Conservation (phyloP, 2,113 vertebrate species). For the Acinonyx jubatus region DNA sequence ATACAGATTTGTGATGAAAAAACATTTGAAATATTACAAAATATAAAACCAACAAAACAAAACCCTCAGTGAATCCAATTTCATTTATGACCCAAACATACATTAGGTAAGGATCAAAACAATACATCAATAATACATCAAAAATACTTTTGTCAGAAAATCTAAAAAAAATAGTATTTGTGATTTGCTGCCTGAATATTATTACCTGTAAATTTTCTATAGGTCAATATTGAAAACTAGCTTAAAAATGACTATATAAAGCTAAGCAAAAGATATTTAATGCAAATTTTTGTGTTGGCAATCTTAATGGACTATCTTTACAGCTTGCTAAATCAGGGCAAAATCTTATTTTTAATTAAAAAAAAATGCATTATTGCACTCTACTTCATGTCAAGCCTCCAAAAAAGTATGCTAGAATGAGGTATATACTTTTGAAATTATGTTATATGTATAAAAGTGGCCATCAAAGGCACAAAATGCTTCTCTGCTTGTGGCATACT, state of each 20-base stretch:
- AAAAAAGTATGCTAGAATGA: background rate
- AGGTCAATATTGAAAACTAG: background rate
- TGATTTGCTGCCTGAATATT: background rate
- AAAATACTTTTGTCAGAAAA: background rate
- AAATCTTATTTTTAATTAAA: background rate
- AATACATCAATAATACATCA: background rate
- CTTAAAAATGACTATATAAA: background rate
- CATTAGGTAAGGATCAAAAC: background rate
- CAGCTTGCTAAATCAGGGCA: background rate
- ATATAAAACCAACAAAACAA: background rate
- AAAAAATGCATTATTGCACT: background rate
- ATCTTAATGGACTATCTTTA: background rate
- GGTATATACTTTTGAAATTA: background rate
- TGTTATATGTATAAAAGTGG: background rate
- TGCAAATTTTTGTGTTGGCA: rapidly evolving
- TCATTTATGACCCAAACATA: background rate
- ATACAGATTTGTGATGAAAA: background rate
- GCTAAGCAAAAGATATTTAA: background rate
- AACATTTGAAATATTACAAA: background rate
- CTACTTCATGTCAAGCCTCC: background rate
- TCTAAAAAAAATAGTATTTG: background rate
- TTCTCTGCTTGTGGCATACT: background rate
- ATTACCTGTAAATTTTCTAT: background rate
- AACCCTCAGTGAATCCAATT: background rate
- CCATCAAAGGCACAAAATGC: background rate